phyloP scores from a whole-genome alignment of 2,113 vertebrate species.

The Trichechus manatus region DNA sequence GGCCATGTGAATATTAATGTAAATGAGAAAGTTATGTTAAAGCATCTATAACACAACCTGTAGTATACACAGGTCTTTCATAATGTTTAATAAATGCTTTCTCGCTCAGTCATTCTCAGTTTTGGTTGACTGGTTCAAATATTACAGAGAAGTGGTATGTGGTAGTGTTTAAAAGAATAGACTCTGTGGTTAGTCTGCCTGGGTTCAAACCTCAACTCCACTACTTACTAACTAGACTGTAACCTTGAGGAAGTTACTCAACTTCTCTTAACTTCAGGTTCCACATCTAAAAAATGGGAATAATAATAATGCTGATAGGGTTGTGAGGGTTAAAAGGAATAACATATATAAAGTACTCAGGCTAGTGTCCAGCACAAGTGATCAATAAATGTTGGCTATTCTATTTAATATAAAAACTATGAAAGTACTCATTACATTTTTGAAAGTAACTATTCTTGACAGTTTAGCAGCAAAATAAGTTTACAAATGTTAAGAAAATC shows the following conservation, averaged over 20 bases:
- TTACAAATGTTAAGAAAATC: background rate
- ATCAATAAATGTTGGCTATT: background rate
- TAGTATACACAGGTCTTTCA: background rate
- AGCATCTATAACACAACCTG: background rate
- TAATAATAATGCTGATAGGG: background rate
- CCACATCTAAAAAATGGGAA: background rate
- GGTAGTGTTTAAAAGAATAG: background rate
- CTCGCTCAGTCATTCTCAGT: background rate
- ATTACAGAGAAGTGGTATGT: background rate
- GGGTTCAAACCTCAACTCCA: too few relatives aligned
- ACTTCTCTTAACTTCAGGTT: too few relatives aligned
- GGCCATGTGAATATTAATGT: background rate
- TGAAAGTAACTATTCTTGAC: background rate
- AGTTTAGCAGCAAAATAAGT: background rate
- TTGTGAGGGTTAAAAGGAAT: background rate
- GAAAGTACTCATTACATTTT: background rate
- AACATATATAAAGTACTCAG: background rate
- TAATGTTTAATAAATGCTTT: background rate
- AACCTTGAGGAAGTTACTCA: too few relatives aligned
- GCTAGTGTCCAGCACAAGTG: background rate
- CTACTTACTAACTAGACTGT: too few relatives aligned
- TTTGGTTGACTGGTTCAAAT: background rate
- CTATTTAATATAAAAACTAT: background rate
- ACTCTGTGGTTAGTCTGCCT: background rate
- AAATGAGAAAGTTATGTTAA: background rate